Evolutionary conservation across 1,140 invertebrate genomes (phyloP).

Genomic region (Lucilia sericata): DNA sequence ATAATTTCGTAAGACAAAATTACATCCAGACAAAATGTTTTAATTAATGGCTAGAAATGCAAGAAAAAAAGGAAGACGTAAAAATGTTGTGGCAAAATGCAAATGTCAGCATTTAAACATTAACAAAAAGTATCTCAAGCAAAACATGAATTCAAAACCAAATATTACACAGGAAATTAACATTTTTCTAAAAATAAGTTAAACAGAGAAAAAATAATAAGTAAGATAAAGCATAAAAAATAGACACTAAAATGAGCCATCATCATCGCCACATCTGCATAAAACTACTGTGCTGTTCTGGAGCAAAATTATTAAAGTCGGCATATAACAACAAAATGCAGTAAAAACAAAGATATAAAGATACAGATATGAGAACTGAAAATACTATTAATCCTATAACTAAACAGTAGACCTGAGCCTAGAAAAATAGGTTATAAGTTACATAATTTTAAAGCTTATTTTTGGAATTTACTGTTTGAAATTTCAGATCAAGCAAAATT

Average conservation of each 20-base stretch:
- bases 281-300: background rate
- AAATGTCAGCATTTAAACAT: background rate
- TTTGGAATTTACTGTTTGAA: too few relatives aligned
- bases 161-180: conserved; percentile 34
- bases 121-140: background rate
- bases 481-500: too few relatives aligned
- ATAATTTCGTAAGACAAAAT: too few relatives aligned
- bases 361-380: too few relatives aligned
- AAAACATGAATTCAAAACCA: conserved; percentile 1
- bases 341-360: too few relatives aligned
- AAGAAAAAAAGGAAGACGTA: too few relatives aligned
- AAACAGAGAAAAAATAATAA: background rate
- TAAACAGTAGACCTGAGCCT: too few relatives aligned
- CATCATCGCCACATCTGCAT: background rate
- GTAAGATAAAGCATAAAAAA: background rate
- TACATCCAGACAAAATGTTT: background rate
- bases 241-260: conserved; percentile 15
- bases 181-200: conserved; percentile 30
- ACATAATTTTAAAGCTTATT: too few relatives aligned
- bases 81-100: background rate
- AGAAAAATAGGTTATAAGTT: too few relatives aligned
- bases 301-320: background rate
- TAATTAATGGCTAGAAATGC: background rate
- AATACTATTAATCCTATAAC: too few relatives aligned
- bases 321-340: background rate